Evolutionary conservation across 2,113 vertebrate genomes (phyloP).

Genomic region (Malurus elegans): DNA sequence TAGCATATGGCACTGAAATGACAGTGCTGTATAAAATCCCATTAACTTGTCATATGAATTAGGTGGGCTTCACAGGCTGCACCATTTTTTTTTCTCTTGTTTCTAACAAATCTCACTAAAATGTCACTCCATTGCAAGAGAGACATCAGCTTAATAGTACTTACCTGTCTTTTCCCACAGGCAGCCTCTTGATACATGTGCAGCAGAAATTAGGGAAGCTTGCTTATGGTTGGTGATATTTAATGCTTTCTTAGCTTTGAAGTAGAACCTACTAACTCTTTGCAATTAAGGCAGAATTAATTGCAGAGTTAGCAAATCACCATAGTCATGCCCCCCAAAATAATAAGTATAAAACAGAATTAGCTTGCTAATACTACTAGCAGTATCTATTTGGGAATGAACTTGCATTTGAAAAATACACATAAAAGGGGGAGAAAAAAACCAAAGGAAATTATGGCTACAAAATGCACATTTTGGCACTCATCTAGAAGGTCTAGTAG

Average conservation of each 20-base stretch:
- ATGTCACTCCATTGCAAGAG: not conserved
- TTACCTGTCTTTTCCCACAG: not conserved
- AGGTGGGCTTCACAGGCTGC: not conserved
- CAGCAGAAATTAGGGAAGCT: not conserved
- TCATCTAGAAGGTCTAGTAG: not conserved
- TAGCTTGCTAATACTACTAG: not conserved
- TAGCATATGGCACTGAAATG: not conserved
- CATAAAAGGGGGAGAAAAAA: not conserved
- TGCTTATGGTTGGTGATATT: not conserved
- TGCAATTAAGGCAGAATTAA: not conserved
- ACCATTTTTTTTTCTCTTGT: not conserved
- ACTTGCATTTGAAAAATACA: not conserved
- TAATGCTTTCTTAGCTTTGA: not conserved
- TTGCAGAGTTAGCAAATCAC: not conserved
- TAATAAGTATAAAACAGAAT: not conserved
- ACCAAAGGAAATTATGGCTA: not conserved
- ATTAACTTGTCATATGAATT: not conserved
- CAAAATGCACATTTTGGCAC: not conserved
- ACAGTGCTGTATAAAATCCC: not conserved
- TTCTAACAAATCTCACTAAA: not conserved
- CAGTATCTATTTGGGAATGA: not conserved
- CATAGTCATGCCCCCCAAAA: not conserved
- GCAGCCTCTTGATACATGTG: not conserved
- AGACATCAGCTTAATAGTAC: not conserved
- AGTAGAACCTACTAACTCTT: not conserved